These are phyloP conservation scores for Ahaetulla prasina DNA, from an alignment of 2,113 vertebrate species.

Conservation along the genomic window DNA sequence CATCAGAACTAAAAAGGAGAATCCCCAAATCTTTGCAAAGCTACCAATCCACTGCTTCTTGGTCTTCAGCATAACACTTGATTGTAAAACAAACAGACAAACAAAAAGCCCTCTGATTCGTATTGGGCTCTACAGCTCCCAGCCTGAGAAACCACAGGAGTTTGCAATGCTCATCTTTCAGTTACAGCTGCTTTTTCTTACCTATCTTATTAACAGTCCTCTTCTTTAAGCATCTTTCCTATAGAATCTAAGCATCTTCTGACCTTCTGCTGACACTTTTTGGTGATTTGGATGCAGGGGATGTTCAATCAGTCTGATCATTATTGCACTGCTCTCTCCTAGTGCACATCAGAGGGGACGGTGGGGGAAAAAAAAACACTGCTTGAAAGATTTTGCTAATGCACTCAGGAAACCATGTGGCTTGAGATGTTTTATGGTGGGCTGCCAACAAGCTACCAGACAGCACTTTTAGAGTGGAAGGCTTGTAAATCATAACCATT, in stretches of 20 bases:
- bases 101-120: not conserved
- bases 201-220: not conserved
- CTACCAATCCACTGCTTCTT: not conserved
- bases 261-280: not conserved
- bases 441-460: not conserved
- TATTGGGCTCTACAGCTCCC: not conserved
- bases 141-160: not conserved
- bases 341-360: not conserved
- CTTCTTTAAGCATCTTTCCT: not conserved
- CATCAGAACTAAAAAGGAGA: not conserved
- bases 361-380: not conserved
- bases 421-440: constrained; percentile 1
- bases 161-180: not conserved
- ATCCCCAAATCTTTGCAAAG: not conserved
- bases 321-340: not conserved
- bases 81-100: not conserved
- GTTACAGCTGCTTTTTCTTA: not conserved
- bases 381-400: not conserved
- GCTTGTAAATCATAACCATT: not conserved
- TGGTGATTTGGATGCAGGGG: not conserved
- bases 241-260: not conserved
- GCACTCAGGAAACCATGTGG: not conserved
- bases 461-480: not conserved
- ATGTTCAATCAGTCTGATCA: not conserved
- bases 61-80: not conserved